These are phyloP conservation scores for Campylorhamphus procurvoides DNA, from an alignment of 2,113 vertebrate genomes.

Conservation along the genomic window DNA sequence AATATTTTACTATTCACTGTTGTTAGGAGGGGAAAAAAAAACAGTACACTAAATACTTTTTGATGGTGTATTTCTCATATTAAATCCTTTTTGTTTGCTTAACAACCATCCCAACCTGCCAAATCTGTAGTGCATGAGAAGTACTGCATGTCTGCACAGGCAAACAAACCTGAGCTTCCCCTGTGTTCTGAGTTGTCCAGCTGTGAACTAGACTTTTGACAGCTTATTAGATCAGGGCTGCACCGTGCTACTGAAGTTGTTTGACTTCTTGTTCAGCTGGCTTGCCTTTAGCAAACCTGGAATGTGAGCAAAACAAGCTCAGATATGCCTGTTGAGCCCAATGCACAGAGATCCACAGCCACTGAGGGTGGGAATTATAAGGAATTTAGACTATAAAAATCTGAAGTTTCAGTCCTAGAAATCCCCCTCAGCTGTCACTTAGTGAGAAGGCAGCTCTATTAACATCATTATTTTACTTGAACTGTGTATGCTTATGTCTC, in stretches of 20 bases:
- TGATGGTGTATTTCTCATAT: background rate
- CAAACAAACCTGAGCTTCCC: background rate
- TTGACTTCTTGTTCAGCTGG: background rate
- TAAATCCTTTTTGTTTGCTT: background rate
- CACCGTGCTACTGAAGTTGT: background rate
- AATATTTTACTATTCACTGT: background rate
- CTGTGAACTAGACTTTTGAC: conserved; percentile 17
- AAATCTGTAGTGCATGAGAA: background rate
- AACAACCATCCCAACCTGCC: background rate
- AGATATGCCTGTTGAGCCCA: background rate
- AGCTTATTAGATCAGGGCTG: background rate
- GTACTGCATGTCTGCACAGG: conserved; percentile 5
- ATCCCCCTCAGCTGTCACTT: background rate
- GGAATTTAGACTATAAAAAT: background rate
- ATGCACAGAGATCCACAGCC: background rate
- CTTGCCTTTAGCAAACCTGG: background rate
- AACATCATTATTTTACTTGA: background rate
- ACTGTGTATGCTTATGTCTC: accelerated
- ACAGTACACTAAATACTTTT: background rate
- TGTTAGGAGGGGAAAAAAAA: background rate
- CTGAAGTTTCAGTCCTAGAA: background rate
- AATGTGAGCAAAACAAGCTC: conserved; percentile 23
- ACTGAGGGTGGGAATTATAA: background rate
- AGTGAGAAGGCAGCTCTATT: background rate
- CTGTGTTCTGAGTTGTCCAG: background rate